A percentile compares a stretch with the other conserved stretches of the same genome.
phyloP scores from a whole-genome alignment of 2,113 vertebrate species.

The Microtus oregoni region DNA sequence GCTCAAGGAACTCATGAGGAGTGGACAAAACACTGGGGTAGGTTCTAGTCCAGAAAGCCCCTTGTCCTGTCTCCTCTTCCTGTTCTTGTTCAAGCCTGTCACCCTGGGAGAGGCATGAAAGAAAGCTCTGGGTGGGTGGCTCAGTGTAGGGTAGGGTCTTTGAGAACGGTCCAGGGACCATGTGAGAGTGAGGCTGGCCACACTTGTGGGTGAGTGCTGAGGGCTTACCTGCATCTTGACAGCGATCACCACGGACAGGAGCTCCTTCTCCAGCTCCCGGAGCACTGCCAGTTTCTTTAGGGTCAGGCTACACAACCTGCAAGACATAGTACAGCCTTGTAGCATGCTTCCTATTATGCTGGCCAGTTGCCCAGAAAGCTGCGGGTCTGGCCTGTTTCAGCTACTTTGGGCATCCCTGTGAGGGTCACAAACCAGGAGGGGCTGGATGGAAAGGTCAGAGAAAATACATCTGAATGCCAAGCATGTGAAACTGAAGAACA shows the following conservation, averaged over 20 bases:
- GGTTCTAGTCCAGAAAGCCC: not conserved
- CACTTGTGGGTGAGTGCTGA: not conserved
- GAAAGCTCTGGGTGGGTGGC: not conserved
- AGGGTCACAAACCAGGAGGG: not conserved
- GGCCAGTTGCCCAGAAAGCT: not conserved
- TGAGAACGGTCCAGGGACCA: not conserved
- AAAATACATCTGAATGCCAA: not conserved
- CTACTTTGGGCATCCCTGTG: fast-evolving
- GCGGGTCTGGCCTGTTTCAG: no score
- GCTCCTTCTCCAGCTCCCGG: constrained; percentile 96
- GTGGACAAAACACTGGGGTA: no score
- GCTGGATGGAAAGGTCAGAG: no score
- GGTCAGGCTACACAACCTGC: constrained; percentile 96
- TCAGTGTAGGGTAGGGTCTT: not conserved
- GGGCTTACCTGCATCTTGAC: constrained; percentile 96
- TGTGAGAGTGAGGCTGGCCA: not conserved
- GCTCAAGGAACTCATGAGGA: not conserved
- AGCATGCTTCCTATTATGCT: not conserved
- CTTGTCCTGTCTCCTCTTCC: not conserved
- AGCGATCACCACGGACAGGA: constrained; percentile 96
- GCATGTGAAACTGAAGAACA: not conserved
- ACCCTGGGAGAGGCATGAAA: no score
- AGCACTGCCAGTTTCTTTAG: constrained; percentile 97
- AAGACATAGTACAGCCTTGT: not conserved
- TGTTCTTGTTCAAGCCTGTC: not conserved